Base-by-base conservation (phyloP, 1,140 invertebrate species). In the Eubasilissa regina region DNA sequence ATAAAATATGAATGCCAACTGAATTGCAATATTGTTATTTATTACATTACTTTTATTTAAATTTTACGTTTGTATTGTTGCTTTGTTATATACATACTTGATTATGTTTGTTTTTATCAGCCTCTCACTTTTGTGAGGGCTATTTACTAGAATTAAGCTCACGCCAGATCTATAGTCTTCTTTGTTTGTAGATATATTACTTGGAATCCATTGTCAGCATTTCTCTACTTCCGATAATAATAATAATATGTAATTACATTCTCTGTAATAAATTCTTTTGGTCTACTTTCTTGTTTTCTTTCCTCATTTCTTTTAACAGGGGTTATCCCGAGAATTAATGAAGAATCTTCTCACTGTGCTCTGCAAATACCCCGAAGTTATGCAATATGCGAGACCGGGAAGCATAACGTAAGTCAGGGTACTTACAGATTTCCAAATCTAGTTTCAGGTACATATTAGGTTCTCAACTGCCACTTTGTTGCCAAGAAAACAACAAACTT, bases 191-290 rank as follows among this genome's bases (percentile, higher is more conserved):
- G 81, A 80, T 77, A 82, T 82, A 78, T 82, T 81, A 73, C 81
- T 83, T 83, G 73, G 64, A 82, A 83, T 80, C 81, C 78, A 83
- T 83, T 83, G 81, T 83, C 81, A 83, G 81, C 81, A 83, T 80
- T 82, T 83, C 81, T 83, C 81, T 80, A 80, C 81, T 83, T 83
- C 81, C 81, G 81, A 83, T 80, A 78, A 83, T 83, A 76, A 83
- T 79, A 79, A 82, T 79, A 77, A 82, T 82, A 83, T 83, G 78
- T 83, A 83, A 83, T 83, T 76, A 83, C 80, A 83, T 83, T 83
- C 78, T 82, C 79, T 83, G 81, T 83, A 83, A 83, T 82, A 82
- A 82, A 82, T 82, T 82, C 81, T 78, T 82, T 82, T 82, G 81
- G 81, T 82, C 81, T 82, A 81, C 62, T 58, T 35, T n/a, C 1